These are phyloP conservation scores for Aramus guarauna DNA, from an alignment of 2,113 vertebrate genomes.

Conservation along the genomic window DNA sequence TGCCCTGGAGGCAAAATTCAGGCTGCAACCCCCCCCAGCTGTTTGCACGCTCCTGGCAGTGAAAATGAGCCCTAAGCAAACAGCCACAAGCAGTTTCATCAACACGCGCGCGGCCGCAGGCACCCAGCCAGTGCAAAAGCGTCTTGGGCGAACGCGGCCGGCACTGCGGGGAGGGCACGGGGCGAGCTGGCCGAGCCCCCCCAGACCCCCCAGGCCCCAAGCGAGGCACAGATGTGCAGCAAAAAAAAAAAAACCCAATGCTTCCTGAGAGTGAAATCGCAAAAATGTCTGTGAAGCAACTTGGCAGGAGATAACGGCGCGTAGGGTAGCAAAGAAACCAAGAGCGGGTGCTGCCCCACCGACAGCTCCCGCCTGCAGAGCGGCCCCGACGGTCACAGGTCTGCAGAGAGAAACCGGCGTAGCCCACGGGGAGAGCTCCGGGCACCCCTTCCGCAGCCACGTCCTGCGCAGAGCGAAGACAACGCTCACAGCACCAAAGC, in stretches of 20 bases:
- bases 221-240: fast-evolving
- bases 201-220: fast-evolving
- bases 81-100: fast-evolving
- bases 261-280: not conserved
- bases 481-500: too few species aligned
- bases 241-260: too few species aligned
- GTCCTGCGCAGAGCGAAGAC: not conserved
- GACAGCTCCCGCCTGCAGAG: not conserved
- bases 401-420: not conserved
- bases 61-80: not conserved
- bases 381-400: fast-evolving
- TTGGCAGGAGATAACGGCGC: not conserved
- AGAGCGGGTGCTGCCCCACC: not conserved
- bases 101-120: too few species aligned
- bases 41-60: not conserved
- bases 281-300: not conserved
- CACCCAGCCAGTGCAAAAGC: too few species aligned
- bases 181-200: not conserved
- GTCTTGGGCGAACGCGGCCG: fast-evolving
- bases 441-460: not conserved
- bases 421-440: not conserved
- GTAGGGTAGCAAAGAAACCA: not conserved
- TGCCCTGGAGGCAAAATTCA: not conserved
- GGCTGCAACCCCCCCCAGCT: too few species aligned
- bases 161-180: not conserved